Evolutionary conservation across 2,888 invertebrate species (phyloP), one percentile per base, ranked within the genome.

Genomic region (Dicycla oo): DNA sequence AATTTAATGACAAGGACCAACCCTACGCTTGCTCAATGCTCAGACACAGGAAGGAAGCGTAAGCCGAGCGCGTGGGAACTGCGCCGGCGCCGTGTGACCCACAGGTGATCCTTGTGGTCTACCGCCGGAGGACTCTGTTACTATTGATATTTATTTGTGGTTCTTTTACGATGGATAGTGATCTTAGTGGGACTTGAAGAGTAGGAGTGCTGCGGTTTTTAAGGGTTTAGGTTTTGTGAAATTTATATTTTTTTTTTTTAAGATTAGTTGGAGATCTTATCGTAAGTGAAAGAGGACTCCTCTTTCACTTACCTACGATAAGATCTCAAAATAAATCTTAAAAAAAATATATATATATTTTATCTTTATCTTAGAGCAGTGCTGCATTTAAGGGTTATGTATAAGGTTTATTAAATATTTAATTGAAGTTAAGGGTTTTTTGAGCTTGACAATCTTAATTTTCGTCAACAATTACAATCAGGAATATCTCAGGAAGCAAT

Each of bases 61-160:
- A 95, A 96, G 93, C 88, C 92, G 93, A 95, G 87, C 91, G 91
- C 95, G 95, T 96, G 96, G 92, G 95, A 96, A 94, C 92, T 88
- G 90, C 89, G 90, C 92, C 78, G 81, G 86, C 88, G 87, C 83
- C 95, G 96, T 96, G 95, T 89, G 95, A 95, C 94, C 90, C 80
- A 78, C 82, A 89, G 69, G 78, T 84, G 86, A 85, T 80, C 74
- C 70, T 40, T 82, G 83, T 62, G 85, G 83, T 85, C 71, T 56
- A 67, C 58, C 76, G 47, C 62, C 62, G 56, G 18, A 26, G 45
- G 11, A 70, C 76, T 58, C 45, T 64, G 80, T 72, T 83, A 30
- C 62, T 49, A 83, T 72, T 83, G 84, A 84, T 84, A 75, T 78
- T 82, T 75, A 80, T 82, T 80, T 70, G 75, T 79, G 75, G 80